These are phyloP conservation scores for Chelonus formosanus DNA, from an alignment of 2,888 invertebrate species.

Conservation along the genomic window DNA sequence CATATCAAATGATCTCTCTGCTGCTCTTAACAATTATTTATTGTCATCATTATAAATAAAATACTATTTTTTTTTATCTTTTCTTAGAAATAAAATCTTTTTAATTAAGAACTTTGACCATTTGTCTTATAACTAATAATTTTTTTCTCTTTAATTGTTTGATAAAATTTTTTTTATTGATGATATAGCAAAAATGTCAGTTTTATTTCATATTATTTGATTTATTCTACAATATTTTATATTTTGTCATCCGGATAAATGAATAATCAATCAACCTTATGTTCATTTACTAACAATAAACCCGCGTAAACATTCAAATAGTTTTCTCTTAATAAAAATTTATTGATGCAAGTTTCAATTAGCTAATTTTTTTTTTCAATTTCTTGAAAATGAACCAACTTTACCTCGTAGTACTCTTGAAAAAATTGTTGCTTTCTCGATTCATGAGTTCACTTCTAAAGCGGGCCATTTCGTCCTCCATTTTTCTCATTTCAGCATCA, in stretches of 20 bases:
- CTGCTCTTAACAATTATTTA: not conserved
- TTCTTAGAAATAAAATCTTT: too few species aligned
- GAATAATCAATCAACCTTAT: too few species aligned
- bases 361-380: not conserved
- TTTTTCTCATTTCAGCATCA: constrained; percentile 96
- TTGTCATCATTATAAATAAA: not conserved
- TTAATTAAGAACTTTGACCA: too few species aligned
- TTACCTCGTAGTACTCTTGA: constrained; percentile 88
- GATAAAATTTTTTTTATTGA: too few species aligned
- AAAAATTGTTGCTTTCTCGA: constrained; percentile 90
- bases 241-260: too few species aligned
- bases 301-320: not conserved
- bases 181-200: too few species aligned
- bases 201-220: too few species aligned
- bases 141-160: too few species aligned
- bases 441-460: constrained; percentile 93
- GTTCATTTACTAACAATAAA: not conserved
- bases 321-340: not conserved
- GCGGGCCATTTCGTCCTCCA: constrained; percentile 98
- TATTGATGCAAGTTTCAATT: not conserved
- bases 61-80: too few species aligned
- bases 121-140: too few species aligned
- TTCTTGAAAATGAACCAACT: not conserved
- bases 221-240: too few species aligned
- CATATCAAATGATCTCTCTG: constrained; percentile 41